Conservation (phyloP, 1,140 invertebrate species). For the Doryteuthis pealeii region DNA sequence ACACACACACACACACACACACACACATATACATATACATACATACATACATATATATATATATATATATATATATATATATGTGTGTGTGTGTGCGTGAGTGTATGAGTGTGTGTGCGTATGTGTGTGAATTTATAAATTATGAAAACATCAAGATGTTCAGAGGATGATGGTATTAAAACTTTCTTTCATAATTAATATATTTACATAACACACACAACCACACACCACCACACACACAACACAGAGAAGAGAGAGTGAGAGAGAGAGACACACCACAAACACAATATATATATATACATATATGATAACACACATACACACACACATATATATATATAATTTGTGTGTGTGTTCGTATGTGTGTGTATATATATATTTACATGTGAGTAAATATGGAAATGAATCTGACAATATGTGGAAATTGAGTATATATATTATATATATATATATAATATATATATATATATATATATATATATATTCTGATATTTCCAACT, state of each 20-base stretch:
- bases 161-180: not conserved
- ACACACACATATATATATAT: not conserved
- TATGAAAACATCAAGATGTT: not conserved
- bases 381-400: not conserved
- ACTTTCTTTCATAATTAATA: no score
- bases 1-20: no score
- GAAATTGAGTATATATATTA: not conserved
- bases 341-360: not conserved
- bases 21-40: not conserved
- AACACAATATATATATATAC: constrained; percentile 8
- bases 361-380: not conserved
- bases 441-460: not conserved
- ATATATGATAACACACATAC: not conserved
- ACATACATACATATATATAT: constrained; percentile 9
- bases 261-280: no score
- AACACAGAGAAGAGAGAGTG: no score
- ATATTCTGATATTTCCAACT: no score
- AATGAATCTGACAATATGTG: no score
- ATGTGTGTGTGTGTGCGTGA: no score
- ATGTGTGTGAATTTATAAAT: not conserved
- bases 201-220: no score
- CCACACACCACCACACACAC: no score
- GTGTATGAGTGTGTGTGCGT: no score
- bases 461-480: constrained; percentile 4
- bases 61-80: constrained; percentile 9